These are phyloP conservation scores for Anguilla obscura DNA, from an alignment of 2,797 vertebrate species.

Conservation along the genomic window DNA sequence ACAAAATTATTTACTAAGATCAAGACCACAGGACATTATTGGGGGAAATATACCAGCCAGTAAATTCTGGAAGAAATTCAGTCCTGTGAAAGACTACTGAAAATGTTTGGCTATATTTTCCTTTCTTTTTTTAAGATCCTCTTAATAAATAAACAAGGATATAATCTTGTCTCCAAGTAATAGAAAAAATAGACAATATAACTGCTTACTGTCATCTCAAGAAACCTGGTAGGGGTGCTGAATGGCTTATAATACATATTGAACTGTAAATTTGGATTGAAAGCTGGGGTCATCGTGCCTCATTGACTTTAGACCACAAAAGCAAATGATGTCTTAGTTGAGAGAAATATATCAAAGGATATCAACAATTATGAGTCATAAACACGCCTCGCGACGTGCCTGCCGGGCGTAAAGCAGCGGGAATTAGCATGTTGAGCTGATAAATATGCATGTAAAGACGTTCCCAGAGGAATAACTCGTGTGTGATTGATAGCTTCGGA, in stretches of 20 bases:
- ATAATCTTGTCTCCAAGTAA: not conserved
- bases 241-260: constrained; percentile 73
- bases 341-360: constrained; percentile 99
- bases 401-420: constrained; percentile 95
- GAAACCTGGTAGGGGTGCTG: constrained; percentile 46
- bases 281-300: constrained; percentile 92
- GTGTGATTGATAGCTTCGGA: constrained; percentile 99
- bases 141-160: not conserved
- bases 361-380: constrained; percentile 99
- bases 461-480: constrained; percentile 98
- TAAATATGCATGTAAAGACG: constrained; percentile 99
- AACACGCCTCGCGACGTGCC: constrained; percentile 98
- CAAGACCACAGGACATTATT: not conserved
- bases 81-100: not conserved
- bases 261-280: constrained; percentile 89
- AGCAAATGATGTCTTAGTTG: constrained; percentile 99
- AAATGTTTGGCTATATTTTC: not conserved
- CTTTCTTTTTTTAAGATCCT: constrained; percentile 3
- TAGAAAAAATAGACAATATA: not conserved
- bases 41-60: not conserved
- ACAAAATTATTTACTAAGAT: not conserved
- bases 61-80: not conserved
- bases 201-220: constrained; percentile 7
- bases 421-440: constrained; percentile 99
- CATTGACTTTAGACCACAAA: constrained; percentile 97